These are phyloP conservation scores for Lanistes nyassanus DNA, from an alignment of 1,140 invertebrate genomes.

Conservation along the genomic window DNA sequence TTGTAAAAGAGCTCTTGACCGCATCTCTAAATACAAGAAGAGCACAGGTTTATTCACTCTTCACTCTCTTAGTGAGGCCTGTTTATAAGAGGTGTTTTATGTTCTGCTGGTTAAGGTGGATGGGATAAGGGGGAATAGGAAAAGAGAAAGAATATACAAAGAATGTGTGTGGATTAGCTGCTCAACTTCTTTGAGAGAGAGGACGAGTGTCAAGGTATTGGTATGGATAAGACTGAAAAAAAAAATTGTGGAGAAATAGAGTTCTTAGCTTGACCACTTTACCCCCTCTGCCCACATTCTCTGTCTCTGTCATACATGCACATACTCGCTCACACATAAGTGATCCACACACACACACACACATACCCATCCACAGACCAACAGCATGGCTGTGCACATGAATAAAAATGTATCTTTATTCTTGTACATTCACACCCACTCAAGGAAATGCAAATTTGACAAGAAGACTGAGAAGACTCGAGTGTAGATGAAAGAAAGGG, in stretches of 20 bases:
- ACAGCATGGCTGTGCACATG: background rate
- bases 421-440: background rate
- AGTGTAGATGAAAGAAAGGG: no score
- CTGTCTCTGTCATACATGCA: background rate
- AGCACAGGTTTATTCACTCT: background rate
- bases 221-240: background rate
- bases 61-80: background rate
- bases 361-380: conserved; percentile 2
- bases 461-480: no score
- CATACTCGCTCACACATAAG: background rate
- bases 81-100: background rate
- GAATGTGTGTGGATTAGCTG: no score
- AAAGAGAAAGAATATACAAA: background rate
- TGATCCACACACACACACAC: background rate
- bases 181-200: background rate
- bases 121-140: background rate
- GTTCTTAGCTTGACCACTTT: background rate
- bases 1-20: background rate
- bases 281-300: background rate
- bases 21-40: background rate
- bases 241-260: background rate
- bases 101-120: background rate
- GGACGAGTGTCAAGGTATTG: background rate
- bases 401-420: background rate
- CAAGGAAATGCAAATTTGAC: no score